Percentiles rank a stretch among this genome's conserved stretches.
Evolutionary conservation across 2,113 vertebrate species (phyloP).

Genomic region (Cervus canadensis): DNA sequence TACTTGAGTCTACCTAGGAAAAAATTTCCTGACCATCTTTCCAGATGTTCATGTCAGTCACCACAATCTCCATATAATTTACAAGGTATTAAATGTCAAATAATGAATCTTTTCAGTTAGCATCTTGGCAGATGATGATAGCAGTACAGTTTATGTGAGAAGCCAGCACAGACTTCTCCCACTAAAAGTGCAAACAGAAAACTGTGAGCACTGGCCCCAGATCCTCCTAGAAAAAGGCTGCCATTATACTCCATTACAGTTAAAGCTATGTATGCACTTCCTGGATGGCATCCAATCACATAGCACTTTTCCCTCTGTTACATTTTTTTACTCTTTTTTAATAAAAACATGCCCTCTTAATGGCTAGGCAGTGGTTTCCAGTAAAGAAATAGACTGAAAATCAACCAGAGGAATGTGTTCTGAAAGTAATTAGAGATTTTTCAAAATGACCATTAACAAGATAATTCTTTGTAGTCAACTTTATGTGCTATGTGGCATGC

Average conservation of each 20-base stretch:
- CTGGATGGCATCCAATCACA: conserved; percentile 80
- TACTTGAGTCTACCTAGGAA: conserved; percentile 67
- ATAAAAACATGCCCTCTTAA: conserved; percentile 72
- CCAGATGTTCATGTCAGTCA: conserved; percentile 77
- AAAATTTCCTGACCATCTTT: conserved; percentile 64
- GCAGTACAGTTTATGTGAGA: conserved; percentile 77
- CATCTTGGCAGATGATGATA: conserved; percentile 78
- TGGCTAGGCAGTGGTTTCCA: conserved; percentile 77
- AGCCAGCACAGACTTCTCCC: conserved; percentile 77
- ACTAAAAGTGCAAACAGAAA: conserved; percentile 82
- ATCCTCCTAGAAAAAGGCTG: conserved; percentile 75
- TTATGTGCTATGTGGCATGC: conserved; percentile 28
- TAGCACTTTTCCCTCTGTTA: conserved; percentile 39
- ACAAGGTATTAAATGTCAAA: conserved; percentile 82
- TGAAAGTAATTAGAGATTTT: conserved; percentile 51
- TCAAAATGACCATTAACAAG: conserved; percentile 37
- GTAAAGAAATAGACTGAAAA: conserved; percentile 58
- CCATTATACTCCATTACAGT: conserved; percentile 81
- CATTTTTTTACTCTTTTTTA: conserved; percentile 42
- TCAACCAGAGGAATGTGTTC: conserved; percentile 38
- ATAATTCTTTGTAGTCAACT: conserved; percentile 52
- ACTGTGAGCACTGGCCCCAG: conserved; percentile 77
- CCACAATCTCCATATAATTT: conserved; percentile 79
- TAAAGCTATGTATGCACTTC: conserved; percentile 75
- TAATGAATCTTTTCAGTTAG: conserved; percentile 83